phyloP scores from a whole-genome alignment of 2,797 vertebrate species.

The Anolis apletophallus region DNA sequence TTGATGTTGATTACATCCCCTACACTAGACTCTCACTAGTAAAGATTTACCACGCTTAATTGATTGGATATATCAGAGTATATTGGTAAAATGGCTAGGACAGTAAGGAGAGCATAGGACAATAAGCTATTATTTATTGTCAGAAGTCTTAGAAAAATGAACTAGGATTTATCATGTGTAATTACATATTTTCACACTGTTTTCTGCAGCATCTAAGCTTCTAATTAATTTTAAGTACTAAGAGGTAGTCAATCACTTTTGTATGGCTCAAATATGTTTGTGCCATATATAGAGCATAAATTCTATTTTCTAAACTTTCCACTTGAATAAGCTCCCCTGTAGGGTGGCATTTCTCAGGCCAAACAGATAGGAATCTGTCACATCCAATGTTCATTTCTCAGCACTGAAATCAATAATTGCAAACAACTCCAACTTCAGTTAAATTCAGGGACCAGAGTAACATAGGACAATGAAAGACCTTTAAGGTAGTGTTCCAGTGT shows the following conservation, averaged over 20 bases:
- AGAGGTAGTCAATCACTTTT: conserved; percentile 13
- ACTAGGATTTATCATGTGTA: conserved; percentile 3
- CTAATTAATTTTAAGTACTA: conserved; percentile 34
- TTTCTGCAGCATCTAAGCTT: conserved; percentile 9
- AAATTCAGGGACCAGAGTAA: neutral
- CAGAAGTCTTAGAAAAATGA: conserved; percentile 4
- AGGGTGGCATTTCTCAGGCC: conserved; percentile 15
- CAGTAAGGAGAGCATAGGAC: neutral
- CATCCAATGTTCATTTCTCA: conserved; percentile 15
- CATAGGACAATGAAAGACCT: neutral
- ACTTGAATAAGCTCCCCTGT: conserved; percentile 10
- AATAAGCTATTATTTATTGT: conserved; percentile 18
- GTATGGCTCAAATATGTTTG: conserved; percentile 24
- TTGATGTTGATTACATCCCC: neutral
- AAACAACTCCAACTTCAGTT: neutral
- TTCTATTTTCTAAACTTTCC: conserved; percentile 23
- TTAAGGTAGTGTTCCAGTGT: neutral
- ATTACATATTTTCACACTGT: conserved; percentile 18
- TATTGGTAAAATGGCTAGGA: neutral
- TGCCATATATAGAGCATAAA: conserved; percentile 1
- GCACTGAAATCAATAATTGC: conserved; percentile 17
- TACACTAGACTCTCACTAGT: neutral
- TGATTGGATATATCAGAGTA: conserved; percentile 17
- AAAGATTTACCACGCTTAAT: neutral
- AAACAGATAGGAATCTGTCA: conserved; percentile 30